Percentiles rank a stretch among this genome's conserved stretches.
These are phyloP conservation scores for Arion vulgaris DNA, from an alignment of 1,140 invertebrate species.

Conservation along the genomic window DNA sequence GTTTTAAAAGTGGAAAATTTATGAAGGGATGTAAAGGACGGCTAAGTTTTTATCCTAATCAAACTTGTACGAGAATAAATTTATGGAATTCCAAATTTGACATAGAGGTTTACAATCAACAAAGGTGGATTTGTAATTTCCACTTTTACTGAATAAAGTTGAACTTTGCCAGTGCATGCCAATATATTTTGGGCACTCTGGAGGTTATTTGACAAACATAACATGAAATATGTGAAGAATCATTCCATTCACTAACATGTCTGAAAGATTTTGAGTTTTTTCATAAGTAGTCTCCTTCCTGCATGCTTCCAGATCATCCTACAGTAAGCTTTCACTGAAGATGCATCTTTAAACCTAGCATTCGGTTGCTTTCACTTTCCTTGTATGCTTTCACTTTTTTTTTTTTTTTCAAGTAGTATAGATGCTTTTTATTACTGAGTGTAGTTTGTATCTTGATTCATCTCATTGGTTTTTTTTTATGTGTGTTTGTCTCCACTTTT, in stretches of 20 bases:
- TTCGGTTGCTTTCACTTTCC: no score
- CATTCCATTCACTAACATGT: conserved; percentile 23
- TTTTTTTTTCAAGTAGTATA: no score
- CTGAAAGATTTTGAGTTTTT: not conserved
- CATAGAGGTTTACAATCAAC: no score
- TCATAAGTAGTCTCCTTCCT: not conserved
- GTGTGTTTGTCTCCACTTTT: no score
- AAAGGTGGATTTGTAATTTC: no score
- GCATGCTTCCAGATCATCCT: not conserved
- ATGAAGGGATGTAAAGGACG: not conserved
- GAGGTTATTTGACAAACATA: conserved; percentile 1
- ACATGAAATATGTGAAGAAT: conserved; percentile 41
- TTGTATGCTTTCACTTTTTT: no score
- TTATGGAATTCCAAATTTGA: no score
- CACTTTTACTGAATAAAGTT: not conserved
- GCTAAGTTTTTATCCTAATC: not conserved
- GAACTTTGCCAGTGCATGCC: not conserved
- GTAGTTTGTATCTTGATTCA: no score
- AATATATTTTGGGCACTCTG: conserved; percentile 37
- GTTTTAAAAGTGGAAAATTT: not conserved
- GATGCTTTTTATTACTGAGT: no score
- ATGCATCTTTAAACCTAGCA: no score
- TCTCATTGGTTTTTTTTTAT: no score
- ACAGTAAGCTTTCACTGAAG: not conserved
- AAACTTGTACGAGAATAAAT: not conserved